Conservation (phyloP, 2,797 vertebrate genomes). For the Myotis planiceps region DNA sequence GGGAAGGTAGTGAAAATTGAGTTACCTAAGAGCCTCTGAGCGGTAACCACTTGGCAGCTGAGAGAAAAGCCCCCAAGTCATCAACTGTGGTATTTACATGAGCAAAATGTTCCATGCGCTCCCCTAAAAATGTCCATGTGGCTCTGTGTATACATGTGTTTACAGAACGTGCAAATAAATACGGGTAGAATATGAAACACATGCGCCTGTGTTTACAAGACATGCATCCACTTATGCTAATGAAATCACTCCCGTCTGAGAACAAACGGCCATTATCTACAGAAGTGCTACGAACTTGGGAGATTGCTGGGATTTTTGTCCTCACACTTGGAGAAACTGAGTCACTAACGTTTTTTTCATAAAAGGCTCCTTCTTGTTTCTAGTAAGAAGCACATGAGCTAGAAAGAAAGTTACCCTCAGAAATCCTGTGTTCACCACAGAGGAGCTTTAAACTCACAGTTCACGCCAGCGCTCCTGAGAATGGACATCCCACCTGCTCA, state of each 20-base stretch:
- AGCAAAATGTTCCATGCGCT: neutral
- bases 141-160: constrained; percentile 68
- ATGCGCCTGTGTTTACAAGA: constrained; percentile 71
- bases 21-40: neutral
- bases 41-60: neutral
- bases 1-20: neutral
- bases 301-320: constrained; percentile 42
- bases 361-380: neutral
- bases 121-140: constrained; percentile 58
- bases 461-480: neutral
- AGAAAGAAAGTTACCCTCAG: neutral
- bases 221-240: constrained; percentile 68
- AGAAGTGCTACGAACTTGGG: neutral
- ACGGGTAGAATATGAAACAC: constrained; percentile 71
- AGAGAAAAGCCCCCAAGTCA: neutral
- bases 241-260: constrained; percentile 74
- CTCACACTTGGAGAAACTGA: constrained; percentile 65
- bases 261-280: constrained; percentile 35
- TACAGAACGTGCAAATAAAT: constrained; percentile 78
- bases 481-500: neutral
- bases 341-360: constrained; percentile 40
- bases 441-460: constrained; percentile 2
- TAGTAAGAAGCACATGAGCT: neutral
- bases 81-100: constrained; percentile 29
- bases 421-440: neutral